phyloP scores from a whole-genome alignment of 2,888 invertebrate species.

The Eudemis profundana region DNA sequence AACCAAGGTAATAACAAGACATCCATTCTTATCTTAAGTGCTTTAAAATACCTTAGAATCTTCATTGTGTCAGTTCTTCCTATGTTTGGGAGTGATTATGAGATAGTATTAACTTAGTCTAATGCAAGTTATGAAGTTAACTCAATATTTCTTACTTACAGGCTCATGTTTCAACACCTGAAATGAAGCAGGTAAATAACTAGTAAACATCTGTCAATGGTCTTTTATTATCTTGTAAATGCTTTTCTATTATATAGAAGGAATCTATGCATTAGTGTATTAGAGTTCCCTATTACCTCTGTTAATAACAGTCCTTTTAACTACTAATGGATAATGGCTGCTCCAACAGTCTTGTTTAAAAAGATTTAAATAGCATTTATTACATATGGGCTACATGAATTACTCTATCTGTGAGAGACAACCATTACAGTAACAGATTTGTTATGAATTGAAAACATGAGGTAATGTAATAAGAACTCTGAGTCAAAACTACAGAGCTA shows the following conservation, averaged over 20 bases:
- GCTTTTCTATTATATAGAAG: no score
- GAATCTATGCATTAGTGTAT: no score
- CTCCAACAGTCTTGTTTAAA: no score
- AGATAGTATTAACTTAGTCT: conserved; percentile 2
- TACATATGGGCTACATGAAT: no score
- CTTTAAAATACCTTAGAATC: conserved; percentile 32
- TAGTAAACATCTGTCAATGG: not conserved
- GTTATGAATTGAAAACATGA: no score
- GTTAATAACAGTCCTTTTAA: no score
- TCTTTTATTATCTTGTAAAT: not conserved
- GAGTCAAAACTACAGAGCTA: not conserved
- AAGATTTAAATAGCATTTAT: no score
- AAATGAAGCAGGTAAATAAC: conserved; percentile 84
- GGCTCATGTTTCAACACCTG: conserved; percentile 82
- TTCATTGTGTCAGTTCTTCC: conserved; percentile 11
- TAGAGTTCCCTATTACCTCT: no score
- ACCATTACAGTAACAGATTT: no score
- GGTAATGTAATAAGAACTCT: not conserved
- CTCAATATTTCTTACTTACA: conserved; percentile 62
- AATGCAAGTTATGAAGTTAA: conserved; percentile 7
- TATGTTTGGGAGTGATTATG: conserved; percentile 1
- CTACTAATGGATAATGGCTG: no score
- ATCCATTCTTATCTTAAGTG: conserved; percentile 40
- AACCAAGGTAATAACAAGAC: conserved; percentile 10
- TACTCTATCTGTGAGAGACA: not conserved